Evolutionary conservation across 2,888 invertebrate genomes (phyloP).

Genomic region (Stenoptilia bipunctidactyla): DNA sequence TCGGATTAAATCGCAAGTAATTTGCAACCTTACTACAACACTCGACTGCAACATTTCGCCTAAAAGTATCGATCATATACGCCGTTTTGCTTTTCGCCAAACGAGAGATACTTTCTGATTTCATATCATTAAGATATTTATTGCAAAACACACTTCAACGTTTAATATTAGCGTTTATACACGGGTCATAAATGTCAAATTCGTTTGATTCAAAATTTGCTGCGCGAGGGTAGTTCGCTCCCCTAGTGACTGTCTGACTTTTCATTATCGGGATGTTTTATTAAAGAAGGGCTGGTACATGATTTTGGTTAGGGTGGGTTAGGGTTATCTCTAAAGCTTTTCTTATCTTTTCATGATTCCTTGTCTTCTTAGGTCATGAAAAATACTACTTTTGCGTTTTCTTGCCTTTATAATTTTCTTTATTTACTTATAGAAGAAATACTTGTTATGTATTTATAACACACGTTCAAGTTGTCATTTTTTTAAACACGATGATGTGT

Average conservation of each 20-base stretch:
- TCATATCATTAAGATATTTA: slow-evolving; percentile 69
- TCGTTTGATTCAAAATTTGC: slow-evolving; percentile 22
- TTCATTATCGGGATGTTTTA: slow-evolving; percentile 73
- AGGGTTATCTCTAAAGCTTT: slow-evolving; percentile 40
- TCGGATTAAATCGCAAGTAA: slow-evolving; percentile 3
- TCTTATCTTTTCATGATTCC: too few species aligned
- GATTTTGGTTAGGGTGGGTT: slow-evolving; percentile 33
- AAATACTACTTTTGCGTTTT: too few species aligned
- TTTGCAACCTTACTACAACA: slow-evolving; percentile 23
- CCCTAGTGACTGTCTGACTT: slow-evolving; percentile 68
- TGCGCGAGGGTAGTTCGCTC: slow-evolving; percentile 51
- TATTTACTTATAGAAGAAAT: too few species aligned
- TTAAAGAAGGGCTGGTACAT: slow-evolving; percentile 55
- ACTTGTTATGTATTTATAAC: too few species aligned
- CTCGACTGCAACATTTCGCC: slow-evolving; percentile 29
- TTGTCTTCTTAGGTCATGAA: too few species aligned
- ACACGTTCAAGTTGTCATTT: too few species aligned
- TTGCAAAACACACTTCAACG: slow-evolving; percentile 36
- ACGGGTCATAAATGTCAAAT: slow-evolving; percentile 38
- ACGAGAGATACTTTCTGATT: slow-evolving; percentile 64
- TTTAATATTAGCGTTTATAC: slow-evolving; percentile 43
- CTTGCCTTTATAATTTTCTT: too few species aligned
- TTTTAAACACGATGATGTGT: too few species aligned
- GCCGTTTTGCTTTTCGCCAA: slow-evolving; percentile 26
- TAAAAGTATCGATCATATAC: slow-evolving; percentile 23